Evolutionary conservation across 2,113 vertebrate genomes (phyloP).

Genomic region (Ciconia maguari): DNA sequence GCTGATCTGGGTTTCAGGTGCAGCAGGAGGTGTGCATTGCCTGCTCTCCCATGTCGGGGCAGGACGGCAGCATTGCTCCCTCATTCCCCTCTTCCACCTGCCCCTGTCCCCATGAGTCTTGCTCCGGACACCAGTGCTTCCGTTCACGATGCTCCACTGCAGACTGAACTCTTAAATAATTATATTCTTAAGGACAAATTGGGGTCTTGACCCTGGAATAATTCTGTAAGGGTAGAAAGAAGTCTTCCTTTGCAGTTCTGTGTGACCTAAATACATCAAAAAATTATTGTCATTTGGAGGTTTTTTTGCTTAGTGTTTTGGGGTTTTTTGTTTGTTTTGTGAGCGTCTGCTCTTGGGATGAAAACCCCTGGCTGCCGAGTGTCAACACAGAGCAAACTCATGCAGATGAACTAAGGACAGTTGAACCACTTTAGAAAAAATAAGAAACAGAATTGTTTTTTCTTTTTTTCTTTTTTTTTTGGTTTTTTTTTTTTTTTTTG

Average conservation of each 20-base stretch:
- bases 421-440: background rate
- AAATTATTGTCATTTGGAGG: background rate
- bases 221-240: background rate
- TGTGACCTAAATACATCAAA: background rate
- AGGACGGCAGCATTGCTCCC: fast-evolving
- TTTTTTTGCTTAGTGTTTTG: background rate
- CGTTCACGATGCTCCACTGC: background rate
- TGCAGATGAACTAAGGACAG: background rate
- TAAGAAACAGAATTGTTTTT: background rate
- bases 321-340: background rate
- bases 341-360: background rate
- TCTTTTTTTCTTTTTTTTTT: fast-evolving
- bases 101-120: background rate
- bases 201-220: background rate
- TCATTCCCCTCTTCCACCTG: background rate
- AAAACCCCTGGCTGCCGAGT: background rate
- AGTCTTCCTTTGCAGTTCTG: background rate
- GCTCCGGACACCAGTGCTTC: background rate
- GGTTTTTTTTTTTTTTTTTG: background rate
- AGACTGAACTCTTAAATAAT: background rate
- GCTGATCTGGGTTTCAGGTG: background rate
- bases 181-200: fast-evolving
- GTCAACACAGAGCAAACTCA: background rate
- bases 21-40: background rate
- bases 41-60: fast-evolving